phyloP scores from a whole-genome alignment of 2,888 invertebrate genomes.

The Zaprionus obscuricornis region DNA sequence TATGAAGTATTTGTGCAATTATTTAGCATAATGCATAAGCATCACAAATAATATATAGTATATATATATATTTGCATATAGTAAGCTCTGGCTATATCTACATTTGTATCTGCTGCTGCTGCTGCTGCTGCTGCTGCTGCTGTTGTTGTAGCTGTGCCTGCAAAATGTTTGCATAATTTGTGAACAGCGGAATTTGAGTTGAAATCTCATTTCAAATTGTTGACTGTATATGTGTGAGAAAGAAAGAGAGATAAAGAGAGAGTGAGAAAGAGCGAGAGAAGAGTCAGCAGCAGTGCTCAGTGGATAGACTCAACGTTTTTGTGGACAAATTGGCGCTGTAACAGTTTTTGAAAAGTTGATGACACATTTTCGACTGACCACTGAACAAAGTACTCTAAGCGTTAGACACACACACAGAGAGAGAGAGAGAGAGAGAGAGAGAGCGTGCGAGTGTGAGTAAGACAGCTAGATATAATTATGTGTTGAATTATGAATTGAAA shows the following conservation, averaged over 20 bases:
- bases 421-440: conserved; percentile 4
- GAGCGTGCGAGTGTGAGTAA: conserved; percentile 4
- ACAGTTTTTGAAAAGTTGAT: conserved; percentile 67
- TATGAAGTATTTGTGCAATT: conserved; percentile 55
- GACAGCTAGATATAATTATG: conserved; percentile 59
- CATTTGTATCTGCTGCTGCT: too few relatives aligned
- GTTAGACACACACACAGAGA: neutral
- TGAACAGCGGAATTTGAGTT: conserved; percentile 60
- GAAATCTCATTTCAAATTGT: conserved; percentile 65
- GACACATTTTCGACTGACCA: conserved; percentile 59
- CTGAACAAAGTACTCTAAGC: too few relatives aligned
- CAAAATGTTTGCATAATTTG: conserved; percentile 73
- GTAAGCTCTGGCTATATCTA: too few relatives aligned
- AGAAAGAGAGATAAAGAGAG: conserved; percentile 14
- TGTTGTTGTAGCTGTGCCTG: conserved; percentile 37
- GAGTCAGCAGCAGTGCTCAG: conserved; percentile 27
- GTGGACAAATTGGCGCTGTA: conserved; percentile 70
- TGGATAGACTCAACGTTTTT: conserved; percentile 23
- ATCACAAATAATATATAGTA: conserved; percentile 52
- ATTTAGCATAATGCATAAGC: conserved; percentile 68
- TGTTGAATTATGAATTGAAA: conserved; percentile 75
- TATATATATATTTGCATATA: neutral
- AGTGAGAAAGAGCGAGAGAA: conserved; percentile 3
- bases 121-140: too few relatives aligned
- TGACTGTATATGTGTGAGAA: neutral